These are phyloP conservation scores for Parnassius mnemosyne DNA, from an alignment of 2,888 invertebrate genomes.

Conservation along the genomic window DNA sequence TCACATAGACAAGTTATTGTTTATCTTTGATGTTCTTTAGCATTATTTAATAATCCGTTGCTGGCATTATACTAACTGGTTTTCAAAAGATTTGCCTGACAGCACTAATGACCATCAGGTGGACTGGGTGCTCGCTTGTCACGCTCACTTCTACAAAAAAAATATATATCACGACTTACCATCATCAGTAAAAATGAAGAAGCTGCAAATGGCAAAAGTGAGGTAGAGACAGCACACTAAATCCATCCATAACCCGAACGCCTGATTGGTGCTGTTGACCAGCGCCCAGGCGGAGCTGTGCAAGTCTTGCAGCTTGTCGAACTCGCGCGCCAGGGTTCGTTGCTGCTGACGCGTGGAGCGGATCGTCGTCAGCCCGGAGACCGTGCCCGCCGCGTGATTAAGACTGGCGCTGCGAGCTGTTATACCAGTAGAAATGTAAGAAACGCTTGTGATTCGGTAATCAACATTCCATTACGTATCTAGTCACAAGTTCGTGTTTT, in stretches of 20 bases:
- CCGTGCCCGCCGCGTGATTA: constrained; percentile 89
- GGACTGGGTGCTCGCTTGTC: too few species aligned
- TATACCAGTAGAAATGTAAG: neutral
- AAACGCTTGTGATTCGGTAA: too few species aligned
- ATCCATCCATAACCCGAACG: constrained; percentile 81
- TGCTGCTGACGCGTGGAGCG: constrained; percentile 86
- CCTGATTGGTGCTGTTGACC: constrained; percentile 60
- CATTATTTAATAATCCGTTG: too few species aligned
- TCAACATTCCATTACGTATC: too few species aligned
- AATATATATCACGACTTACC: constrained; percentile 38
- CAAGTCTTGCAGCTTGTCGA: constrained; percentile 84
- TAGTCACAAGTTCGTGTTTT: too few species aligned
- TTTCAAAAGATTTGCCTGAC: too few species aligned
- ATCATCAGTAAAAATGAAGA: constrained; percentile 76
- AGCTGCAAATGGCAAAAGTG: constrained; percentile 83
- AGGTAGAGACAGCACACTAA: constrained; percentile 79
- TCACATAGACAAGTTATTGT: too few species aligned
- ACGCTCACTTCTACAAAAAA: too few species aligned
- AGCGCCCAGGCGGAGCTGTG: constrained; percentile 82
- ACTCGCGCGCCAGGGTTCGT: constrained; percentile 83
- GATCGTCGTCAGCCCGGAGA: constrained; percentile 91
- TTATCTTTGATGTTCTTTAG: too few species aligned
- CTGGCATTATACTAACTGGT: too few species aligned
- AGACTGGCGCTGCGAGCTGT: constrained; percentile 92
- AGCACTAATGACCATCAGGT: too few species aligned